Conservation (phyloP, 2,113 vertebrate species). For the Rhinoptilus africanus region DNA sequence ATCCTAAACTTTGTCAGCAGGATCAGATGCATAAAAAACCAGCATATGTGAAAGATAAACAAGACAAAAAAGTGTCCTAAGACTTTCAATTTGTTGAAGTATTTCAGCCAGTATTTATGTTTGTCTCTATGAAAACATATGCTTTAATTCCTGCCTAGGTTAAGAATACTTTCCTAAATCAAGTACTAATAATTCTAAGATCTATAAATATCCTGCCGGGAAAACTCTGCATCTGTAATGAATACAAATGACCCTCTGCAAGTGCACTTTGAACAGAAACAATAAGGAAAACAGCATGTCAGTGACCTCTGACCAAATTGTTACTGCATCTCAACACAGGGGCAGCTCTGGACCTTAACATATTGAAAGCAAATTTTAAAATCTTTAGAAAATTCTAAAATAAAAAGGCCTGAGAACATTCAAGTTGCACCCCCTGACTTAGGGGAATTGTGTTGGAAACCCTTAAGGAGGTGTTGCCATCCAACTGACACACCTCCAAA, state of each 20-base stretch:
- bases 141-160: neutral
- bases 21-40: slow-evolving; percentile 5
- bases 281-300: neutral
- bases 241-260: slow-evolving; percentile 18
- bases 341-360: neutral
- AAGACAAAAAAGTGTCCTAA: neutral
- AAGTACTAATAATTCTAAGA: slow-evolving; percentile 21
- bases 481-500: neutral
- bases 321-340: neutral
- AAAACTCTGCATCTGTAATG: neutral
- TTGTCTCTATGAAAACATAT: neutral
- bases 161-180: neutral
- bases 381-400: neutral
- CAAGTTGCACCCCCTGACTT: neutral
- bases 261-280: neutral
- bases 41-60: neutral
- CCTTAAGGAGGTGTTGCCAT: neutral
- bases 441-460: neutral
- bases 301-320: neutral
- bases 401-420: neutral
- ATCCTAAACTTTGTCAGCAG: slow-evolving; percentile 22
- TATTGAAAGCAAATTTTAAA: neutral
- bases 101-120: neutral
- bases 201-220: slow-evolving; percentile 28
- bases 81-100: neutral